phyloP scores from a whole-genome alignment of 2,113 vertebrate genomes.

The Pseudorectes ferrugineus region DNA sequence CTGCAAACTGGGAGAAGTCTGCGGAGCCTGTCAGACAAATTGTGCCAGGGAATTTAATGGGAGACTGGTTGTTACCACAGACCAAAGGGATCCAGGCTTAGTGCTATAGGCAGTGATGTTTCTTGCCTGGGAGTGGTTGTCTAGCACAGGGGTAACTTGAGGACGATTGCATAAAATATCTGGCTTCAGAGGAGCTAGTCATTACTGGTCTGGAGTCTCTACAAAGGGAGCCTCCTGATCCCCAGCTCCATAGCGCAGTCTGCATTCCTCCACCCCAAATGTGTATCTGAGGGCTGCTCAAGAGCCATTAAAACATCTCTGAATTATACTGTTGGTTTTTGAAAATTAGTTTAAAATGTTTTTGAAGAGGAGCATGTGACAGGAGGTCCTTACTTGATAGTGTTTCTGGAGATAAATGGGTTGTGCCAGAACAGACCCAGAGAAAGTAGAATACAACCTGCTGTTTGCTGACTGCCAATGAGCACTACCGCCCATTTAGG shows the following conservation, averaged over 20 bases:
- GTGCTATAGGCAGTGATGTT: not conserved
- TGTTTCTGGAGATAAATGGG: not conserved
- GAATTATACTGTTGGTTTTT: not conserved
- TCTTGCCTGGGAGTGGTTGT: not conserved
- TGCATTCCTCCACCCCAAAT: not conserved
- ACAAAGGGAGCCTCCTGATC: not conserved
- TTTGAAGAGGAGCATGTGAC: not conserved
- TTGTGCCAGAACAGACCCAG: not conserved
- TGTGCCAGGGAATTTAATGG: not conserved
- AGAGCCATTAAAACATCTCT: not conserved
- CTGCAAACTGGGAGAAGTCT: not conserved
- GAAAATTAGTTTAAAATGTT: not conserved
- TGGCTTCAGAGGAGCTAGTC: not conserved
- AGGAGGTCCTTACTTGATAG: not conserved
- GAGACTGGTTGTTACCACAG: not conserved
- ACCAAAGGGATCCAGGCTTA: not conserved
- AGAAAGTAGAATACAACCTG: not conserved
- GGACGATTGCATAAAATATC: not conserved
- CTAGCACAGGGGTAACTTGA: not conserved
- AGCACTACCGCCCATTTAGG: not conserved
- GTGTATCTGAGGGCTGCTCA: not conserved
- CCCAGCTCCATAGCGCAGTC: not conserved
- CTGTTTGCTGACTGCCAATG: not conserved
- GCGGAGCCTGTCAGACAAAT: not conserved
- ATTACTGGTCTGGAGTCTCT: not conserved